Evolutionary conservation across 2,797 vertebrate species (phyloP), one percentile per base, ranked within the genome.

Genomic region (Notoglanidium macrostoma): DNA sequence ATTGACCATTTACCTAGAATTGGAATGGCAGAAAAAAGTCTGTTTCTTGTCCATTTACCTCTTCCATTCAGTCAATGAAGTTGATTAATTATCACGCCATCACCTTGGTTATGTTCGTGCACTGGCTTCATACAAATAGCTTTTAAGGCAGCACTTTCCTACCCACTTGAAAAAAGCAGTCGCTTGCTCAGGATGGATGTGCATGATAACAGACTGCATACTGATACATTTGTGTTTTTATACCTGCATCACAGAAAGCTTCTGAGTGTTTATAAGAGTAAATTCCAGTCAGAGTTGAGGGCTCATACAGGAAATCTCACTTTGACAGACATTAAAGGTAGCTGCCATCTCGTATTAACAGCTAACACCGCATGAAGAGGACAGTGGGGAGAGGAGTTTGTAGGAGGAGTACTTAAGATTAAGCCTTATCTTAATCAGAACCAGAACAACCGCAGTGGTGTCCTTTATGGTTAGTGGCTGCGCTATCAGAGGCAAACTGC

Each of bases 31-130:
- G 51, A 84, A 73, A 35, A 88, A 85, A 49, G 65, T 57, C 82
- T 49, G 46, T 73, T 88, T 81, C 83, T 61, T 70, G 88, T 93
- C 90, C 85, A 92, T 89, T 87, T 72, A 88, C 89, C 90, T 91
- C 90, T 93, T 93, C 93, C 90, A 94, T 93, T 93, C 91, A 92
- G 92, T 94, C 94, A 93, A 94, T 94, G 93, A 88, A 95, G 92
- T 90, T 94, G 92, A 95, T 94, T 94, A 95, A 95, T 95, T 95
- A 94, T 91, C 89, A 87, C 88, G 84, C 89, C 91, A 91, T 92
- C 93, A 91, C 78, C 80, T 93, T 94, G 92, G 93, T 95, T 95
- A 95, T 90, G 85, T 90, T 92, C 72, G 81, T 89, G 92, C 92
- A 93, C 93, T 92, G 90, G 83, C 49, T 83, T 88, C 67, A 77